Percentiles rank a stretch among this genome's conserved stretches.
Evolutionary conservation across 2,888 invertebrate species (phyloP).

Genomic region (Phasia obesa): DNA sequence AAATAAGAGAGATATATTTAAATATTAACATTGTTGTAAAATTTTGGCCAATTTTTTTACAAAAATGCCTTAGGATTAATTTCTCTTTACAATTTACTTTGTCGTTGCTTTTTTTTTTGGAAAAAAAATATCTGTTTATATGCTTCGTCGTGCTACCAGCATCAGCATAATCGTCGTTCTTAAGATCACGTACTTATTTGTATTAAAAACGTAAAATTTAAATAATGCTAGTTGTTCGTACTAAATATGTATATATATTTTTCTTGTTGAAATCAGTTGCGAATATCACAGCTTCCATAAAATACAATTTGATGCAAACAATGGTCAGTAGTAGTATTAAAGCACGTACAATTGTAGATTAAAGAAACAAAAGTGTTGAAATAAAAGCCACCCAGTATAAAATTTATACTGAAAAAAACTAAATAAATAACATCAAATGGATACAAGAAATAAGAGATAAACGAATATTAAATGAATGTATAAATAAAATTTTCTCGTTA

Average conservation of each 20-base stretch:
- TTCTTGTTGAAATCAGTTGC: not conserved
- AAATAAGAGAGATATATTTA: too few species aligned
- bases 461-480: not conserved
- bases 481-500: too few species aligned
- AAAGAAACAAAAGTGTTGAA: conserved; percentile 12
- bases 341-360: conserved; percentile 1
- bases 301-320: conserved; percentile 1
- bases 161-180: not conserved
- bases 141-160: not conserved
- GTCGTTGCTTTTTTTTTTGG: too few species aligned
- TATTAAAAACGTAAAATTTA: conserved; percentile 40
- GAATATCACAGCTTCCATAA: not conserved
- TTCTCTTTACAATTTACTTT: too few species aligned
- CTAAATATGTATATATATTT: not conserved
- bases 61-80: too few species aligned
- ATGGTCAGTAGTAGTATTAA: conserved; percentile 8
- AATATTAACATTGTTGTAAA: too few species aligned
- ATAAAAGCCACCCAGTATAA: not conserved
- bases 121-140: too few species aligned
- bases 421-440: not conserved
- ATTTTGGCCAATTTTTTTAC: too few species aligned
- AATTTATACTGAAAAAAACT: not conserved
- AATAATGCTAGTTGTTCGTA: not conserved
- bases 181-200: conserved; percentile 39
- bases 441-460: not conserved